phyloP scores from a whole-genome alignment of 35 echinoderm and acorn worm species.

The Lytechinus variegatus region DNA sequence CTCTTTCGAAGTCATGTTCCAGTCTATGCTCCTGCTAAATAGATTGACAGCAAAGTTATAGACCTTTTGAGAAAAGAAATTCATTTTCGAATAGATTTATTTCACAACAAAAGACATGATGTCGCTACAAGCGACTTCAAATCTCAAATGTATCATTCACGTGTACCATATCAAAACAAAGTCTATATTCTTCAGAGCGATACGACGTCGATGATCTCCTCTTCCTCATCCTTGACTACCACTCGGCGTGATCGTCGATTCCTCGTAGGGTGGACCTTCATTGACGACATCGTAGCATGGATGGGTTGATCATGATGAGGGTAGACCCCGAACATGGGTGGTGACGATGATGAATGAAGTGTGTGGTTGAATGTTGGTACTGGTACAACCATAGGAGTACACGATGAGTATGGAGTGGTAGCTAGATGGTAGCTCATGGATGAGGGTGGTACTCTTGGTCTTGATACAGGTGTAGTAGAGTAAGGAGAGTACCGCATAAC shows the following conservation, averaged over 20 bases:
- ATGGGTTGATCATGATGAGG: not conserved
- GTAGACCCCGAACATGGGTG: not conserved
- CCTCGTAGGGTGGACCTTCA: not conserved
- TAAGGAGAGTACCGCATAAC: slow-evolving; percentile 16
- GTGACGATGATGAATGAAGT: not conserved
- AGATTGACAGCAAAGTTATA: not conserved
- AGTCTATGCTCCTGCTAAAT: not conserved
- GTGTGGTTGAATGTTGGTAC: not conserved
- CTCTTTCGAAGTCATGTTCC: not conserved
- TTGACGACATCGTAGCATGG: not conserved
- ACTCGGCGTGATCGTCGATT: not conserved
- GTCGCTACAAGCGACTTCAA: not conserved
- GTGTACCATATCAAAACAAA: not conserved
- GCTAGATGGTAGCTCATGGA: not conserved
- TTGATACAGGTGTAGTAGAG: not conserved
- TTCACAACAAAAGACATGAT: not conserved
- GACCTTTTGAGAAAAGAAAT: not conserved
- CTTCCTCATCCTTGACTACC: not conserved
- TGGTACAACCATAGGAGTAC: not conserved
- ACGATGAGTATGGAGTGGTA: not conserved
- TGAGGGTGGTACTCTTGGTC: not conserved
- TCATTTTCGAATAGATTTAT: not conserved
- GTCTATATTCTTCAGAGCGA: not conserved
- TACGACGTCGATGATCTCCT: not conserved
- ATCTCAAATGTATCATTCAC: not conserved